Base-by-base conservation (phyloP, 92 coral and sea anemone genomes). In the Montipora capitata region DNA sequence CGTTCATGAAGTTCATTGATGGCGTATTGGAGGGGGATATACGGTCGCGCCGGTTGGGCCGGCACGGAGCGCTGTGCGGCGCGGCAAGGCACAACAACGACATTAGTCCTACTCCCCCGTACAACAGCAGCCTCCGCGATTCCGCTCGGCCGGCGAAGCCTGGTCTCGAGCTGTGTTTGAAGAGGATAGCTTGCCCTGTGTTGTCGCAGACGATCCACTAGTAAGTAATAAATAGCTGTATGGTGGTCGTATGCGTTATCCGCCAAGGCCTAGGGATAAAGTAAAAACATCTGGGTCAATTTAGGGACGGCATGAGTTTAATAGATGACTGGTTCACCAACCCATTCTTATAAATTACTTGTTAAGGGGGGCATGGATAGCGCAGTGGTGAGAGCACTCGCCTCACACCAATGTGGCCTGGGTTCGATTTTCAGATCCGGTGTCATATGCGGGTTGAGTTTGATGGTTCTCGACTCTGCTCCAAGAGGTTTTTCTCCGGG, bases 41-140 rank as follows among this genome's bases (percentile, higher is more conserved):
- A 93, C 4, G 98, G 95, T 35, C 94, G 77, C 42, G 88, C 68
- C 13, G 96, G 95, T 59, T 94, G 93, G 2, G 94, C 90, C 6
- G 98, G 95, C 17, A 84, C 96, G 4, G 94, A 74, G 51, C 94
- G 94, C 12, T 87, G 93, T 14, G 88, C 83, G 0, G 91, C 83
- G 15, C 86, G 92, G 40, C 77, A 81, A 16, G 93, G 96, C 7
- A 87, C 88, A 12, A 93, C 78, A 16, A 91, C 92, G 7, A 84
- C 88, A 52, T 91, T 83, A 16, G 76, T 83, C 61, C 85, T 88
- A 67, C 87, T 64, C 15, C 95, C 95, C 14, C 95, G 89, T 62
- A 98, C 93, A 79, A 98, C 94, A 13, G 99, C 99, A 18, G 97
- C 96, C 68, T 98, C 98, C 1, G 99, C 99, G 70, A 98, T 95